Evolutionary conservation across 2,113 vertebrate species (phyloP).

Genomic region (Aramus guarauna): DNA sequence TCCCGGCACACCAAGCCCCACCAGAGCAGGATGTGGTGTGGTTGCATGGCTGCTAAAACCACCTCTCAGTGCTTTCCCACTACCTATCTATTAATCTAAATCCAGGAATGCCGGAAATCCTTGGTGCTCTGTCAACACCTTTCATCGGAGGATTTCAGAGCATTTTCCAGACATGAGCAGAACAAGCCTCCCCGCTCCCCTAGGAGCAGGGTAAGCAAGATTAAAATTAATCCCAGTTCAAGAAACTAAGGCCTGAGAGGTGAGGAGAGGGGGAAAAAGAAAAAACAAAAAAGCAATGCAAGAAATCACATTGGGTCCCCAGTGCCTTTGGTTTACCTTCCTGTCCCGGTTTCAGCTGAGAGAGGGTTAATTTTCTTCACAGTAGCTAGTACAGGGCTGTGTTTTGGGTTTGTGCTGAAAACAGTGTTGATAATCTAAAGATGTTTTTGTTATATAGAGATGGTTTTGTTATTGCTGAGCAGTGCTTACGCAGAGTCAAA

Average conservation of each 20-base stretch:
- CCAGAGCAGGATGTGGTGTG: background rate
- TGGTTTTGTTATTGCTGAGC: no score
- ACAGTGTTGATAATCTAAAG: no score
- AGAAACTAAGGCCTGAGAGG: background rate
- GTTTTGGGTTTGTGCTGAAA: no score
- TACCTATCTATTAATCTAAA: background rate
- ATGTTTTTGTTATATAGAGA: no score
- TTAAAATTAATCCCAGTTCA: conserved; percentile 9
- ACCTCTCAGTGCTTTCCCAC: background rate
- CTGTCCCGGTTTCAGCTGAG: no score
- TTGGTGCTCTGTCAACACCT: conserved; percentile 5
- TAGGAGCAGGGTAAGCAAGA: background rate
- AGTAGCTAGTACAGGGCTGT: no score
- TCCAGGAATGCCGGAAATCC: background rate
- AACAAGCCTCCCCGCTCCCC: background rate
- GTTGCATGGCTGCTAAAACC: background rate
- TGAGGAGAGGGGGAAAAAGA: background rate
- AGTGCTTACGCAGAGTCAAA: no score
- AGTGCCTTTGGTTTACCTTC: background rate
- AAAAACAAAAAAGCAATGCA: background rate
- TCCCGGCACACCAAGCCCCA: accelerated
- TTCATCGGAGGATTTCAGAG: background rate
- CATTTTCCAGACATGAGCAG: background rate
- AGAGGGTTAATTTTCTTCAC: no score
- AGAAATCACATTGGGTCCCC: background rate